phyloP scores from a whole-genome alignment of 2,113 vertebrate genomes.

The Atlantisia rogersi region DNA sequence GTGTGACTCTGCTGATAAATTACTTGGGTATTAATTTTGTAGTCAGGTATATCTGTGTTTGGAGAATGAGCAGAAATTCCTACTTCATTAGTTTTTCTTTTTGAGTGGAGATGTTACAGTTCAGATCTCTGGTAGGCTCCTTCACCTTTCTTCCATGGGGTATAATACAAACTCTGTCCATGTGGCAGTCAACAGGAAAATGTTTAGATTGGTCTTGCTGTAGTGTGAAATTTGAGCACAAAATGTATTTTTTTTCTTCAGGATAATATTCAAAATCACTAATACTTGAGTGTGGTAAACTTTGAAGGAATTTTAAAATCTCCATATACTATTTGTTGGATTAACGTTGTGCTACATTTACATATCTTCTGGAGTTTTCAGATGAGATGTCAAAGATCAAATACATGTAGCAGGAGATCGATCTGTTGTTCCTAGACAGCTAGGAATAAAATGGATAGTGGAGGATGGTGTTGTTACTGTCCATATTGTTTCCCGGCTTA shows the following conservation, averaged over 20 bases:
- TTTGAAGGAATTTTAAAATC: neutral
- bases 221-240: neutral
- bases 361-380: neutral
- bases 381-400: neutral
- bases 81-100: neutral
- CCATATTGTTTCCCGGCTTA: neutral
- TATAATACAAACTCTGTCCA: neutral
- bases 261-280: neutral
- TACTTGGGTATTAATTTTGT: neutral
- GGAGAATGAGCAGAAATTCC: neutral
- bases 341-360: neutral
- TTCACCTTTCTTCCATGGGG: neutral
- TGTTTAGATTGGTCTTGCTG: neutral
- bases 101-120: neutral
- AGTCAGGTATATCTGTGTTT: neutral
- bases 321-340: neutral
- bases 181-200: neutral
- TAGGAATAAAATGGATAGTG: neutral
- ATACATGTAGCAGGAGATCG: rapidly evolving
- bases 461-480: neutral
- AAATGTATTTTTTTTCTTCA: neutral
- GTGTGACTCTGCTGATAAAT: neutral
- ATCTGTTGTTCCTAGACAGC: neutral
- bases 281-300: neutral
- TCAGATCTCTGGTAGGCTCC: neutral